Evolutionary conservation across 2,888 invertebrate species (phyloP), one percentile per base, ranked within the genome.

Genomic region (Monochamus alternatus): DNA sequence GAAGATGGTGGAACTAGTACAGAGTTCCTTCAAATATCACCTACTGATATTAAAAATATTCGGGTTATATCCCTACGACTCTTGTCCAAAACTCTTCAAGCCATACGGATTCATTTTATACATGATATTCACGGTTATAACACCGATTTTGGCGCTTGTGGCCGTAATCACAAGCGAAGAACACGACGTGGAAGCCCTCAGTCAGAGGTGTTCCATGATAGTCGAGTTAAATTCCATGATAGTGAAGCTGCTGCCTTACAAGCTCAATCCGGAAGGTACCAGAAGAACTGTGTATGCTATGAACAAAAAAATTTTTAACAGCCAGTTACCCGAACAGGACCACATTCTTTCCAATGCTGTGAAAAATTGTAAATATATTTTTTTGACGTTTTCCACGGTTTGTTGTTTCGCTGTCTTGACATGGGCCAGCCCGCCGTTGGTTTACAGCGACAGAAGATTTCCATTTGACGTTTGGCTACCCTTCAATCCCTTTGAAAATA

Each of bases 391-490:
- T 30, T 47, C 59, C 38, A 55, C 59, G 31, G 44, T 59, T 38
- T 68, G 59, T 47, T n/a, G 59, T 22, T 32, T 32, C 3, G 65
- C 63, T n/a, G 32, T 64, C n/a, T 59, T 70, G 12, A 32, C 65
- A 22, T 76, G 78, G 78, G 51, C 70, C 0, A 44, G 62, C 3
- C 68, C 68, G 52, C 73, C 71, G 22, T 64, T 76, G 4, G 59
- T 67, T 31, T 31, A 58, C 7, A 64, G 68, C 9, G 70, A 77
- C 4, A 72, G 73, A 47, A 63, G 47, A 30, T 69, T 79, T 22
- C 75, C 76, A 0, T 66, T 76, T 3, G 75, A 76, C 5, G 51
- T 80, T 8, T 75, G 76, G 75, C 62, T 80, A 52, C 78, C 78
- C 2, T 79, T 78, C 60, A 68, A 76, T 7, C 72, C 43, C 55